Percentiles rank a stretch among this genome's conserved stretches.
Evolutionary conservation across 2,113 vertebrate genomes (phyloP).

Genomic region (Lepisosteus oculatus): DNA sequence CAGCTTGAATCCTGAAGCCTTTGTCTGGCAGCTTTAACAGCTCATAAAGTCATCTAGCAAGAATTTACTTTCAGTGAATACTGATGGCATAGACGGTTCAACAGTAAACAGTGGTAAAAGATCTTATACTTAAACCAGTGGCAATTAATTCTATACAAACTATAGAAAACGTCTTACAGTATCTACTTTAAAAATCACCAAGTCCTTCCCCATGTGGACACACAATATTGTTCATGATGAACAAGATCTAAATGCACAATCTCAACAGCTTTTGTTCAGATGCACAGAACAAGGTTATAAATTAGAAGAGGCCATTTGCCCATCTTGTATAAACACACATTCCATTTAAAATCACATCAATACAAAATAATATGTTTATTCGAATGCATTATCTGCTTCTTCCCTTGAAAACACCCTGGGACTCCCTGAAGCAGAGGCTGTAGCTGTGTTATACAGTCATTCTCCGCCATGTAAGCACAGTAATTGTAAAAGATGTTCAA

Average conservation of each 20-base stretch:
- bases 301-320: no score
- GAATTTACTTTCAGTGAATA: conserved; percentile 30
- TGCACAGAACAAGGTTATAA: no score
- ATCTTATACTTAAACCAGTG: no score
- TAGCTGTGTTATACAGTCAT: conserved; percentile 26
- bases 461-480: conserved; percentile 30
- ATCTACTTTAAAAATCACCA: no score
- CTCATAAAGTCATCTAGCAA: conserved; percentile 33
- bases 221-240: no score
- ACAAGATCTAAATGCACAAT: conserved; percentile 4
- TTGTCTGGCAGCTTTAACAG: conserved; percentile 8
- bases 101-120: no score
- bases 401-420: conserved; percentile 1
- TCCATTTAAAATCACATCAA: no score
- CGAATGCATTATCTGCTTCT: not conserved
- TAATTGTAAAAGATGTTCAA: conserved; percentile 46
- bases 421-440: not conserved
- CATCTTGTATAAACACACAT: no score
- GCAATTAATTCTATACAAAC: no score
- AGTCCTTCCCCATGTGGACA: no score
- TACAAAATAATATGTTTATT: not conserved
- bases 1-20: not conserved
- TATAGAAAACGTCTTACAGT: no score
- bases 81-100: no score
- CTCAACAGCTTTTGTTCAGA: not conserved